Percentiles rank a stretch among this genome's conserved stretches.
Conservation (phyloP, 2,797 vertebrate species). For the Delichon dasypus region DNA sequence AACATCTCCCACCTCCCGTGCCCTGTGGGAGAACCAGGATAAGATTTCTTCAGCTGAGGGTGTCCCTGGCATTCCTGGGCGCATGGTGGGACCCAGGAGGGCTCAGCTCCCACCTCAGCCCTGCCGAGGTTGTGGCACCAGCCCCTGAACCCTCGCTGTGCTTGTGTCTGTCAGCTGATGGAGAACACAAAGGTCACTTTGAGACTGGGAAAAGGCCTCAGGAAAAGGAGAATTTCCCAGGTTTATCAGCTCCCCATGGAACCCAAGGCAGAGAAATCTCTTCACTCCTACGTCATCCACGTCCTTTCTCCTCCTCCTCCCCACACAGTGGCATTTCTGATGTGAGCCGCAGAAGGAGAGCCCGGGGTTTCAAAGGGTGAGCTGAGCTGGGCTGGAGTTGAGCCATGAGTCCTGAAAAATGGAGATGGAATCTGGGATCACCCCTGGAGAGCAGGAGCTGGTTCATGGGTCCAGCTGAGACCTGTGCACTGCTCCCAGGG, state of each 20-base stretch:
- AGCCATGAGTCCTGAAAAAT: not conserved
- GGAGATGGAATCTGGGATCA: not conserved
- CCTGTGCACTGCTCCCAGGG: not conserved
- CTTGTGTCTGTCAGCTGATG: not conserved
- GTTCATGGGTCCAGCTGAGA: not conserved
- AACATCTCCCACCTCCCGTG: not conserved
- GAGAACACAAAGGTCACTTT: not conserved
- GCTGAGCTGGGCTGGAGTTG: not conserved
- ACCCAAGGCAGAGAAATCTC: not conserved
- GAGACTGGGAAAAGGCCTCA: not conserved
- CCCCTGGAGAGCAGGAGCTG: not conserved
- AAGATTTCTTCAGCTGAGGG: not conserved
- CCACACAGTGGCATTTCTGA: not conserved
- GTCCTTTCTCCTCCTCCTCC: not conserved
- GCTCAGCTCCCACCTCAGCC: not conserved
- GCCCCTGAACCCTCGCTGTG: rapidly evolving
- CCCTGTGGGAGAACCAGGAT: rapidly evolving
- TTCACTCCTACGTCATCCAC: rapidly evolving
- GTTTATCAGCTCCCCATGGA: not conserved
- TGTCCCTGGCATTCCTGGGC: not conserved
- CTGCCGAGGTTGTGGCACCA: not conserved
- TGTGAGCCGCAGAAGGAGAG: not conserved
- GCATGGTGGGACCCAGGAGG: not conserved
- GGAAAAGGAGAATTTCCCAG: not conserved
- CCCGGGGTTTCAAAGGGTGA: not conserved